These are phyloP conservation scores for Bombus waltoni DNA, from an alignment of 1,140 invertebrate genomes.

Conservation along the genomic window DNA sequence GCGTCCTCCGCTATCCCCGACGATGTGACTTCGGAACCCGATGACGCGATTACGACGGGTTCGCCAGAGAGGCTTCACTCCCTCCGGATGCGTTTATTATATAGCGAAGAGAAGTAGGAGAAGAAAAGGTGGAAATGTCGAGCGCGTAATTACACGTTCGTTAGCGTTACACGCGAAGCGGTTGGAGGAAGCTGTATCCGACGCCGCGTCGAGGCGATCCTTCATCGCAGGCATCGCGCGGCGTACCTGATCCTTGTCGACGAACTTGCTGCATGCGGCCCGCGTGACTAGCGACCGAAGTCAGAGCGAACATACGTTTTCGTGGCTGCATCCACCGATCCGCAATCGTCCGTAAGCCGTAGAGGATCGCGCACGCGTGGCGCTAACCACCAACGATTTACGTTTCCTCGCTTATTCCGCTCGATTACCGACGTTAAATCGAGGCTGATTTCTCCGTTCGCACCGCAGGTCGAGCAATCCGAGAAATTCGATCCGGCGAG, in stretches of 20 bases:
- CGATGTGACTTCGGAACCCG: neutral
- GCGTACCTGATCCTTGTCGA: constrained; percentile 31
- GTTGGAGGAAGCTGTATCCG: neutral
- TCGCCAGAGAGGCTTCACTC: no score
- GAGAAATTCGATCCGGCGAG: no score
- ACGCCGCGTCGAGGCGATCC: neutral
- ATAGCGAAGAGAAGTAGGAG: neutral
- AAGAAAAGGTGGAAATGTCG: neutral
- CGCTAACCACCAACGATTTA: neutral
- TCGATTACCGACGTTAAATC: neutral
- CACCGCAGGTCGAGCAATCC: neutral
- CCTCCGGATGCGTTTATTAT: no score
- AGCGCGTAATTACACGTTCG: constrained; percentile 14
- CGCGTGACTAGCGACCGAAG: neutral
- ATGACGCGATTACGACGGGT: neutral
- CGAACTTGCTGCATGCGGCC: constrained; percentile 16
- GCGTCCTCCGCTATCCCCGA: neutral
- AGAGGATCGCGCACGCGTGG: neutral
- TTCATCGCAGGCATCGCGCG: neutral
- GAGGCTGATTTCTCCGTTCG: neutral
- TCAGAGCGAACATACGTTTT: neutral
- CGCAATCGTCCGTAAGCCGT: no score
- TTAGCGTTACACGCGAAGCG: neutral
- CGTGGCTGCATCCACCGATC: neutral
- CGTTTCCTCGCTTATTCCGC: neutral